A percentile compares a stretch with the other conserved stretches of the same genome.
Evolutionary conservation across 2,113 vertebrate species (phyloP).

Genomic region (Scartelaos histophorus): DNA sequence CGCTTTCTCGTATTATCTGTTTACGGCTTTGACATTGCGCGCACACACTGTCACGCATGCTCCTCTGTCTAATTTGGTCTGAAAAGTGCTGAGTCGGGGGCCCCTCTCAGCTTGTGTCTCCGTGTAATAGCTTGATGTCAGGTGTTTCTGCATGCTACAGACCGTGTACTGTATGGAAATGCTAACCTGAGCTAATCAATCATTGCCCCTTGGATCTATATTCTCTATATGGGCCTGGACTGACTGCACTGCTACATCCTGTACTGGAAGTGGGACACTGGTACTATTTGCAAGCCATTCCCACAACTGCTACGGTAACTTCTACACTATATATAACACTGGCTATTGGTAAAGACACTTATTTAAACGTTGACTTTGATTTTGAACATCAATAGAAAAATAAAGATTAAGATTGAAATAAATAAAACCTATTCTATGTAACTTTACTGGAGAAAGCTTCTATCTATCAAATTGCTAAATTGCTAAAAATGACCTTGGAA

Average conservation of each 20-base stretch:
- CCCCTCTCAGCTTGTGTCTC: slow-evolving; percentile 15
- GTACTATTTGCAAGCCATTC: slow-evolving; percentile 3
- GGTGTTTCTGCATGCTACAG: slow-evolving; percentile 1
- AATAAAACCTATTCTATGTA: no score
- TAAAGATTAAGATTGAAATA: no score
- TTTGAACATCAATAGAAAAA: no score
- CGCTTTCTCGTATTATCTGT: slow-evolving; percentile 32
- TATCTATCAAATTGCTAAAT: no score
- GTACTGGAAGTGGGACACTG: slow-evolving; percentile 7
- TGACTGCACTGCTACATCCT: slow-evolving; percentile 28
- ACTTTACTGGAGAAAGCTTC: no score
- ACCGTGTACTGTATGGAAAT: background rate
- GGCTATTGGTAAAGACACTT: no score
- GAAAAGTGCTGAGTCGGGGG: slow-evolving; percentile 51
- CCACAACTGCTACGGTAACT: background rate
- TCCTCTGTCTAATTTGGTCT: slow-evolving; percentile 63
- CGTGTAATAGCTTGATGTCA: background rate
- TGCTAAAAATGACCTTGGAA: no score
- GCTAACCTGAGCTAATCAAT: slow-evolving; percentile 37
- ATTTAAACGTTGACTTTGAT: no score
- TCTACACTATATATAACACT: no score
- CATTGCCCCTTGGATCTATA: slow-evolving; percentile 38
- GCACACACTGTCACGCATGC: background rate
- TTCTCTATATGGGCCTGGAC: slow-evolving; percentile 9
- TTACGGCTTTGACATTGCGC: slow-evolving; percentile 21